Percentiles rank a stretch among this genome's conserved stretches.
These are phyloP conservation scores for Parnassius smintheus DNA, from an alignment of 2,888 invertebrate species.

Conservation along the genomic window DNA sequence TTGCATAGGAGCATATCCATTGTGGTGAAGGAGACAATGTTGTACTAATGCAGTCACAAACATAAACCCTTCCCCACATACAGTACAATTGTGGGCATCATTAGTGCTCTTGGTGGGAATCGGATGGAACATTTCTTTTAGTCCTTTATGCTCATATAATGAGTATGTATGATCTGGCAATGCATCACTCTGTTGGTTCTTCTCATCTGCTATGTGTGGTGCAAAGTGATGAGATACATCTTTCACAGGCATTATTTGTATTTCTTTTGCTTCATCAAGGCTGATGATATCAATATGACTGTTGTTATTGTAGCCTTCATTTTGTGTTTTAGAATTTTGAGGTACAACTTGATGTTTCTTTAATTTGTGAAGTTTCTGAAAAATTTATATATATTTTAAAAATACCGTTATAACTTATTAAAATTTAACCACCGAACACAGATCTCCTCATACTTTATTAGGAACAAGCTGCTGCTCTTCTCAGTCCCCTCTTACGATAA, in stretches of 20 bases:
- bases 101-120: conserved; percentile 38
- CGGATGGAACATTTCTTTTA: conserved; percentile 49
- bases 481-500: no score
- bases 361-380: conserved; percentile 67
- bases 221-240: conserved; percentile 48
- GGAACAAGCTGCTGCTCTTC: no score
- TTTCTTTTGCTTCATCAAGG: conserved; percentile 60
- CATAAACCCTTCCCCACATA: conserved; percentile 61
- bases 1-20: conserved; percentile 43
- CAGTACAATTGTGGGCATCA: conserved; percentile 50
- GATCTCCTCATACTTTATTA: no score
- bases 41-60: conserved; percentile 56
- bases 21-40: conserved; percentile 58
- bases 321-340: conserved; percentile 43
- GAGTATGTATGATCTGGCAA: conserved; percentile 35
- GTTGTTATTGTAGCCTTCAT: conserved; percentile 48
- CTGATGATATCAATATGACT: conserved; percentile 64
- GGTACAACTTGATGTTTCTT: conserved; percentile 58
- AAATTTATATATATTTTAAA: conserved; percentile 28
- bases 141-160: conserved; percentile 34
- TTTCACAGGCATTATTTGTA: conserved; percentile 40
- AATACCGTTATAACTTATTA: no score
- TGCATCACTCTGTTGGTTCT: conserved; percentile 39
- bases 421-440: no score
- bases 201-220: conserved; percentile 47